Conservation (phyloP, 2,888 invertebrate genomes). For the Drosophila nr. fundita region DNA sequence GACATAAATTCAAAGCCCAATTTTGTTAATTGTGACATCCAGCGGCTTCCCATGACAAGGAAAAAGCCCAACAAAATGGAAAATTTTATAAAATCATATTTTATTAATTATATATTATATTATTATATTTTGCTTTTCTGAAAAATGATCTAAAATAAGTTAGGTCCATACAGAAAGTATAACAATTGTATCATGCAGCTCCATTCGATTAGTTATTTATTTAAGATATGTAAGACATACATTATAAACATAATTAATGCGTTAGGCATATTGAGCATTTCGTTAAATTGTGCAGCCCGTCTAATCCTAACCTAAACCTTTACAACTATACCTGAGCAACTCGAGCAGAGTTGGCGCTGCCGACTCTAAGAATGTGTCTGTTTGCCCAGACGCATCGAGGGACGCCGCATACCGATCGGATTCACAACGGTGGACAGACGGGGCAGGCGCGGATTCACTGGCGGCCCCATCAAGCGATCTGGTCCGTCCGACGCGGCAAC, state of each 20-base stretch:
- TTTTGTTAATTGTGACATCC: background rate
- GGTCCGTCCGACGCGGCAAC: constrained; percentile 66
- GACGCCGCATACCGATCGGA: constrained; percentile 44
- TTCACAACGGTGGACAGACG: constrained; percentile 68
- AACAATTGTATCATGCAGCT: background rate
- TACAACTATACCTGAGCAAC: constrained; percentile 70
- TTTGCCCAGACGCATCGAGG: constrained; percentile 65
- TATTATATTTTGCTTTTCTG: background rate
- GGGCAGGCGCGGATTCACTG: constrained; percentile 82
- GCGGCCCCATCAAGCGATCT: constrained; percentile 84
- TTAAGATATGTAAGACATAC: constrained; percentile 29
- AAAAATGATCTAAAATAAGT: background rate
- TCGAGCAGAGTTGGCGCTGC: constrained; percentile 33
- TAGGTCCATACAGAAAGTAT: background rate
- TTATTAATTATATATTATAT: background rate
- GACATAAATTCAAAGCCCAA: background rate
- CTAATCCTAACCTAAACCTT: constrained; percentile 33
- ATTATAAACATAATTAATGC: constrained; percentile 18
- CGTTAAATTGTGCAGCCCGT: background rate
- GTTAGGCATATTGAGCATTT: constrained; percentile 38
- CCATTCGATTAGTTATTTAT: constrained; percentile 30
- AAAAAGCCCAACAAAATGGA: background rate
- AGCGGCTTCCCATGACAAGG: background rate
- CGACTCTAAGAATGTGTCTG: constrained; percentile 59
- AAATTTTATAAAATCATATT: background rate